Percentiles rank a stretch among this genome's conserved stretches.
Conservation (phyloP, 2,888 invertebrate species). For the Falcaria lacertinaria region DNA sequence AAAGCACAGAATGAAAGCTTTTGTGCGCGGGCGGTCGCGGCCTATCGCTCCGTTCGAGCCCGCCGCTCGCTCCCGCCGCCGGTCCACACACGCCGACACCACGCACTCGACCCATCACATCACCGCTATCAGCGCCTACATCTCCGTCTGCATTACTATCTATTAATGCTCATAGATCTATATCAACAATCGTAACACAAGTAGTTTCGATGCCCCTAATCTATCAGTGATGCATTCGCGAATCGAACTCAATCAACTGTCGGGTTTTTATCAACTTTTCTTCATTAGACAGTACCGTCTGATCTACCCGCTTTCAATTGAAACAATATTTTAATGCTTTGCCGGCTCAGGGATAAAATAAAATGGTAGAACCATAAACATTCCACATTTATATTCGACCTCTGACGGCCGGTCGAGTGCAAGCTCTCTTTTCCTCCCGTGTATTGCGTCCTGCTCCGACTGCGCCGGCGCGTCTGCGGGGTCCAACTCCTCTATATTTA, state of each 20-base stretch:
- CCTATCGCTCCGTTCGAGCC: slow-evolving; percentile 1
- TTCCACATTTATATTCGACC: slow-evolving; percentile 79
- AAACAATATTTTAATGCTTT: slow-evolving; percentile 77
- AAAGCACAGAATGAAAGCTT: slow-evolving; percentile 42
- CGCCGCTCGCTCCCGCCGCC: background rate
- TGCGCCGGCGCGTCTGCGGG: slow-evolving; percentile 73
- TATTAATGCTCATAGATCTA: slow-evolving; percentile 23
- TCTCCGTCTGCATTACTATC: background rate
- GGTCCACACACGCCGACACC: background rate
- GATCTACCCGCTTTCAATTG: slow-evolving; percentile 76
- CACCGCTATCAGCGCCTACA: background rate
- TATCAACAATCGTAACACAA: slow-evolving; percentile 53
- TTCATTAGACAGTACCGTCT: slow-evolving; percentile 68
- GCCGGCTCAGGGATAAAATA: slow-evolving; percentile 74
- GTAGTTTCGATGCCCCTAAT: slow-evolving; percentile 37
- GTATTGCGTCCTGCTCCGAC: slow-evolving; percentile 47
- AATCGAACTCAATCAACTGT: slow-evolving; percentile 66
- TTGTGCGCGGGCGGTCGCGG: slow-evolving; percentile 56
- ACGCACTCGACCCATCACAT: background rate
- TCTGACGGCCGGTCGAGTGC: slow-evolving; percentile 60
- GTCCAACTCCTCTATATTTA: slow-evolving; percentile 51
- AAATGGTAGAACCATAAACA: slow-evolving; percentile 80
- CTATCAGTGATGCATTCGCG: slow-evolving; percentile 45
- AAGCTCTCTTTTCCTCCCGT: slow-evolving; percentile 37
- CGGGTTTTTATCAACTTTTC: slow-evolving; percentile 62